phyloP scores from a whole-genome alignment of 2,888 invertebrate species.

The Noctuana brunneofusca region DNA sequence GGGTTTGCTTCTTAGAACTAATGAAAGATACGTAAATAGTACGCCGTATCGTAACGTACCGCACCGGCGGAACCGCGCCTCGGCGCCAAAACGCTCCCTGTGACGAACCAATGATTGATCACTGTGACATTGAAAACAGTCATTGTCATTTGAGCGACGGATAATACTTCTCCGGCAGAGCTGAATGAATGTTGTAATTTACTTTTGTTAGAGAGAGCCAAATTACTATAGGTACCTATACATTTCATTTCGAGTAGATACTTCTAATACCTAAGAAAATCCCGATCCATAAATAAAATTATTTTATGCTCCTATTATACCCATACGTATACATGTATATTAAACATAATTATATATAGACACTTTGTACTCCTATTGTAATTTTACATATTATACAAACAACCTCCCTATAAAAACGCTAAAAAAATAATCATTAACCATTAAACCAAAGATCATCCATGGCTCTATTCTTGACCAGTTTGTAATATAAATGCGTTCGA shows the following conservation, averaged over 20 bases:
- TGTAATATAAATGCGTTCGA: slow-evolving; percentile 44
- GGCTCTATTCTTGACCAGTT: slow-evolving; percentile 56
- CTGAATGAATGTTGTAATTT: slow-evolving; percentile 6
- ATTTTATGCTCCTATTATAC: too few relatives aligned
- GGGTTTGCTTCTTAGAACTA: slow-evolving; percentile 72
- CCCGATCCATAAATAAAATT: too few relatives aligned
- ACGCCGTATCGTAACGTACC: slow-evolving; percentile 29
- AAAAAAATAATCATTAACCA: slow-evolving; percentile 48
- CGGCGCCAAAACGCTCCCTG: slow-evolving; percentile 53
- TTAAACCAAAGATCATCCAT: slow-evolving; percentile 43
- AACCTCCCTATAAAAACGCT: too few relatives aligned
- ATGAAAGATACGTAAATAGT: slow-evolving; percentile 80
- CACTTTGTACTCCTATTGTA: too few relatives aligned
- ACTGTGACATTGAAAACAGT: slow-evolving; percentile 64
- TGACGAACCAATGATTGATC: slow-evolving; percentile 70
- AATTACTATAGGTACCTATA: too few relatives aligned
- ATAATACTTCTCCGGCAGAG: slow-evolving; percentile 10
- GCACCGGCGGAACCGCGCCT: slow-evolving; percentile 66
- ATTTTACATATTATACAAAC: too few relatives aligned
- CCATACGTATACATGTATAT: too few relatives aligned
- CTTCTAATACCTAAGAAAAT: too few relatives aligned
- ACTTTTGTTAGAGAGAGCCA: too few relatives aligned
- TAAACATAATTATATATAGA: too few relatives aligned
- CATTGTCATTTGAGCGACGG: slow-evolving; percentile 30
- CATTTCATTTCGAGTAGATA: too few relatives aligned